Conservation (phyloP, 1,140 invertebrate genomes). For the Apis cerana region DNA sequence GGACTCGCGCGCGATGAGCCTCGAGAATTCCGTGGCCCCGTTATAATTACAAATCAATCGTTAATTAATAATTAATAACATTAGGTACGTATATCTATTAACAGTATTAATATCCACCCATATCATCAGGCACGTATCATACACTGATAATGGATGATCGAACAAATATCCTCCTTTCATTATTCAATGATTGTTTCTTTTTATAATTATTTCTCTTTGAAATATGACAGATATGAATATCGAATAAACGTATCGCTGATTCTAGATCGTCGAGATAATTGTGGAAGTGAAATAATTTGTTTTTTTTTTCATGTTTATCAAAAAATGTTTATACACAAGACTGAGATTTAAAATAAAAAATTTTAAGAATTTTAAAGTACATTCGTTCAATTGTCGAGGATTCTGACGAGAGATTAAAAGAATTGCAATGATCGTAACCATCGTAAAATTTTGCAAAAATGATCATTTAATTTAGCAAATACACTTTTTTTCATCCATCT, state of each 20-base stretch:
- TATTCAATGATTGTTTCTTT: conserved; percentile 28
- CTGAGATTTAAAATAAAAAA: not conserved
- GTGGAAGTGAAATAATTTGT: not conserved
- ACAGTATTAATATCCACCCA: conserved; percentile 69
- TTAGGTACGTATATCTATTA: conserved; percentile 76
- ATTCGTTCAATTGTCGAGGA: not conserved
- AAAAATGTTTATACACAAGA: not conserved
- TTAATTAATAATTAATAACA: conserved; percentile 72
- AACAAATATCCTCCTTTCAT: conserved; percentile 40
- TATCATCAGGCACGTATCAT: conserved; percentile 65
- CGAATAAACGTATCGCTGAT: conserved; percentile 44
- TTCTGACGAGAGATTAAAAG: not conserved
- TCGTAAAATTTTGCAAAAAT: not conserved
- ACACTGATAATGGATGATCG: conserved; percentile 55
- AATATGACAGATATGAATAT: conserved; percentile 34
- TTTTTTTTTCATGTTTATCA: too few relatives aligned
- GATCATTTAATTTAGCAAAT: not conserved
- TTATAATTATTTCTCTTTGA: not conserved
- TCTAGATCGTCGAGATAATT: not conserved
- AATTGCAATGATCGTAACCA: not conserved
- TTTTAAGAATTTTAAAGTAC: not conserved
- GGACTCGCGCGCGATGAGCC: conserved; percentile 52
- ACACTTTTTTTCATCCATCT: not conserved
- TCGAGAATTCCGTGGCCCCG: conserved; percentile 45
- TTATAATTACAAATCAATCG: conserved; percentile 67